Evolutionary conservation across 2,797 vertebrate species (phyloP).

Genomic region (Microctenopoma lineatum): DNA sequence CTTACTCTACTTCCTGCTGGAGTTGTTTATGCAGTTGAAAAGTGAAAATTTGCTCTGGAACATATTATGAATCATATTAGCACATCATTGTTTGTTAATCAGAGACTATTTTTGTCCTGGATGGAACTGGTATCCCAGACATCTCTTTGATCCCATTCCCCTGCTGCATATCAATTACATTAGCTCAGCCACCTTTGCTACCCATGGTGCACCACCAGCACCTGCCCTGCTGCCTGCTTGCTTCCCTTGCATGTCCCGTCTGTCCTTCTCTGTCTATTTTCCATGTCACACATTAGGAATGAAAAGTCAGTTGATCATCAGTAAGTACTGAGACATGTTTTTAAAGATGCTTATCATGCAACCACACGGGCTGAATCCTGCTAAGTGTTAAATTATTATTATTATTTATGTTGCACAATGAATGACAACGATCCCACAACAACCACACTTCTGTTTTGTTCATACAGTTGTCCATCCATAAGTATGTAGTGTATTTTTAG

Average conservation of each 20-base stretch:
- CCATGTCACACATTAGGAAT: slow-evolving; percentile 1
- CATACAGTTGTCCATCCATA: not conserved
- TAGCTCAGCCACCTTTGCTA: slow-evolving; percentile 77
- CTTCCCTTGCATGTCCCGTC: slow-evolving; percentile 28
- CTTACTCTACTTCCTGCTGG: not conserved
- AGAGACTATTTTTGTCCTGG: slow-evolving; percentile 67
- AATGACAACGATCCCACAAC: too few relatives aligned
- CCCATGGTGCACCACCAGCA: slow-evolving; percentile 48
- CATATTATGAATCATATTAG: slow-evolving; percentile 67
- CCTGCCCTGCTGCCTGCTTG: slow-evolving; percentile 42
- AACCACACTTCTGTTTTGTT: too few relatives aligned
- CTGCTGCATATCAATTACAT: slow-evolving; percentile 73
- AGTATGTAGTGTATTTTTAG: slow-evolving; percentile 54
- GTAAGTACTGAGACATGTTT: not conserved
- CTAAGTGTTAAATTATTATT: not conserved
- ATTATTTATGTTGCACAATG: too few relatives aligned
- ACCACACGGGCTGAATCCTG: too few relatives aligned
- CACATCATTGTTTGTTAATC: slow-evolving; percentile 74
- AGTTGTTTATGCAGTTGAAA: slow-evolving; percentile 1
- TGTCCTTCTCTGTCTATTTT: slow-evolving; percentile 45
- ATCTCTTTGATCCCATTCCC: slow-evolving; percentile 73
- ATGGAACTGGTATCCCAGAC: slow-evolving; percentile 61
- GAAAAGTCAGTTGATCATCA: not conserved
- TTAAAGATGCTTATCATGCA: not conserved
- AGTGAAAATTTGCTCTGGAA: slow-evolving; percentile 29